Percentiles rank a stretch among this genome's conserved stretches.
These are phyloP conservation scores for Chlorops oryzae DNA, from an alignment of 1,140 invertebrate genomes.

Conservation along the genomic window DNA sequence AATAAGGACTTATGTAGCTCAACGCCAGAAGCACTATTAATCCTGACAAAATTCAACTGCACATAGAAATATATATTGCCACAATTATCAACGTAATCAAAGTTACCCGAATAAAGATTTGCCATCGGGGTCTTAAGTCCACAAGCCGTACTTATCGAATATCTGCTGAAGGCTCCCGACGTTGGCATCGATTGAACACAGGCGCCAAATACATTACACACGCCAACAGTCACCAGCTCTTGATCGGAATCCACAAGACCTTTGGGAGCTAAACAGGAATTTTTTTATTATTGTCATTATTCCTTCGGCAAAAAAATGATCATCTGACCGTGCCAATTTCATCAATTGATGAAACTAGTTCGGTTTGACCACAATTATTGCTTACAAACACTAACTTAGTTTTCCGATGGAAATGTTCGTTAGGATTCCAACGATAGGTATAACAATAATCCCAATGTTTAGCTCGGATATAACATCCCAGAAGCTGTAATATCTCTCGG, in stretches of 20 bases:
- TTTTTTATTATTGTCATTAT: neutral
- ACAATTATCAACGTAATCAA: neutral
- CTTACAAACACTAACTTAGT: conserved; percentile 57
- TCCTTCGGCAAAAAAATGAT: neutral
- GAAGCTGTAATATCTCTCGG: conserved; percentile 56
- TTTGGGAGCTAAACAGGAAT: conserved; percentile 30
- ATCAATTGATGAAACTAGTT: neutral
- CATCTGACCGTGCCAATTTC: too few relatives aligned
- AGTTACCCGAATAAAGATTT: conserved; percentile 59
- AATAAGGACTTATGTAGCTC: conserved; percentile 73
- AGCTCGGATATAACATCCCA: conserved; percentile 59
- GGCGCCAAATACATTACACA: conserved; percentile 69
- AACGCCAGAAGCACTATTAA: conserved; percentile 54
- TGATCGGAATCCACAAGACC: conserved; percentile 61
- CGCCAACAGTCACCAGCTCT: conserved; percentile 65
- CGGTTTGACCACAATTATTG: neutral
- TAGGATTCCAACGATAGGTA: conserved; percentile 73
- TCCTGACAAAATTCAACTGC: conserved; percentile 40
- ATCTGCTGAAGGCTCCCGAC: conserved; percentile 70
- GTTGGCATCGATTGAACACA: conserved; percentile 71
- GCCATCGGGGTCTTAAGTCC: conserved; percentile 69
- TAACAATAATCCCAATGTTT: conserved; percentile 65
- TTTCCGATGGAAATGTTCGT: conserved; percentile 85
- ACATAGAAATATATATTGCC: conserved; percentile 1
- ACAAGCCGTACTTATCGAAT: conserved; percentile 68